Conservation (phyloP, 2,113 vertebrate species). For the Athene noctua region DNA sequence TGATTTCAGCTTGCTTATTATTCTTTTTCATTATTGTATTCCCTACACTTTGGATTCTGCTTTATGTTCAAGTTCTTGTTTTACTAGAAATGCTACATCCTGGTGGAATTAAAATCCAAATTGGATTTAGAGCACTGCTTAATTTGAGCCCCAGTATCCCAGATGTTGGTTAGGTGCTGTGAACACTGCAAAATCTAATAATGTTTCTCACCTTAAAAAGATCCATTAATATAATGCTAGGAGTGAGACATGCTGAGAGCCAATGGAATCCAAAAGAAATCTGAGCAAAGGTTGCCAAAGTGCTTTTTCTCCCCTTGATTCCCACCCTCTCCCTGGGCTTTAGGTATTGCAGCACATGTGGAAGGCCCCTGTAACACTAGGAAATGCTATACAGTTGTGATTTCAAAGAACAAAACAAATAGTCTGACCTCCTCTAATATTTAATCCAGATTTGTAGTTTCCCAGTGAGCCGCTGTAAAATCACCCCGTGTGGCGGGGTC, state of each 20-base stretch:
- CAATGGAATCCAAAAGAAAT: conserved; percentile 21
- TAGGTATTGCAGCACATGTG: not conserved
- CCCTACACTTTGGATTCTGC: conserved; percentile 34
- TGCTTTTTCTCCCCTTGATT: not conserved
- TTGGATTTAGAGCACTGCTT: conserved; percentile 50
- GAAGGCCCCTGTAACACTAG: not conserved
- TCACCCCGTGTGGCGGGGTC: not conserved
- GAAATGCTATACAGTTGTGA: conserved; percentile 13
- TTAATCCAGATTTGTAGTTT: conserved; percentile 46
- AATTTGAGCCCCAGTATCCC: conserved; percentile 26
- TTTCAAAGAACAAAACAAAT: conserved; percentile 18
- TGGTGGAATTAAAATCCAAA: conserved; percentile 60
- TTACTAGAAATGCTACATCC: conserved; percentile 60
- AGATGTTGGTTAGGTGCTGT: conserved; percentile 10
- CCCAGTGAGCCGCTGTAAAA: not conserved
- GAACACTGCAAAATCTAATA: conserved; percentile 46
- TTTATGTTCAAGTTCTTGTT: conserved; percentile 59
- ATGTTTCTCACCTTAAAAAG: conserved; percentile 52
- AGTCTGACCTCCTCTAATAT: conserved; percentile 14
- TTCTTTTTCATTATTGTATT: conserved; percentile 51
- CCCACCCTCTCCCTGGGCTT: not conserved
- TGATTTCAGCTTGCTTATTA: conserved; percentile 52
- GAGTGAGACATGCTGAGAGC: not conserved
- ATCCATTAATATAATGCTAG: not conserved
- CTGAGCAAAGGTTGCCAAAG: not conserved